Percentiles rank a stretch among this genome's conserved stretches.
Conservation (phyloP, 2,797 vertebrate genomes). For the Numenius phaeopus region DNA sequence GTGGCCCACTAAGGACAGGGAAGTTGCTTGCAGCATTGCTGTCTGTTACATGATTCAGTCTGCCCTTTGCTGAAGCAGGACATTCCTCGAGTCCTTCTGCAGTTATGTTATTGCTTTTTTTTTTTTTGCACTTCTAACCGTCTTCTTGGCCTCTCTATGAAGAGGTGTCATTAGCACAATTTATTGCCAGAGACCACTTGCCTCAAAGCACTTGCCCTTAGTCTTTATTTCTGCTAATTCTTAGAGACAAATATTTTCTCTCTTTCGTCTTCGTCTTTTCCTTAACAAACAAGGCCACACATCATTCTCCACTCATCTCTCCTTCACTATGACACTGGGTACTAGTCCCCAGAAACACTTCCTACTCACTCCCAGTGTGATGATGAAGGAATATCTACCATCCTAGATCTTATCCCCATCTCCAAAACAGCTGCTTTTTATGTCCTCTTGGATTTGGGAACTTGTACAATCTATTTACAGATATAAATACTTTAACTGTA, state of each 20-base stretch:
- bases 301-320: not conserved
- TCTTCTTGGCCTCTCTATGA: not conserved
- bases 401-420: not conserved
- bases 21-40: not conserved
- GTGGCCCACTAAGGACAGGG: not conserved
- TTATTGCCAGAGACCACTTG: not conserved
- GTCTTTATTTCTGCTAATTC: not conserved
- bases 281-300: not conserved
- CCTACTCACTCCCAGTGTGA: not conserved
- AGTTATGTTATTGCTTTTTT: not conserved
- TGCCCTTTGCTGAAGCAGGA: not conserved
- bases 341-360: not conserved
- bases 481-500: not conserved
- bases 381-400: not conserved
- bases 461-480: not conserved
- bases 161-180: not conserved
- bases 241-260: not conserved
- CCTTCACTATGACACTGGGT: not conserved
- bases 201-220: not conserved
- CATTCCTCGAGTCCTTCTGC: not conserved
- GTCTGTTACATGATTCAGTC: not conserved
- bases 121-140: not conserved
- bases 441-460: not conserved
- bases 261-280: not conserved
- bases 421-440: not conserved